Percentiles rank a stretch among this genome's conserved stretches.
Evolutionary conservation across 2,113 vertebrate species (phyloP).

Genomic region (Propithecus coquereli): DNA sequence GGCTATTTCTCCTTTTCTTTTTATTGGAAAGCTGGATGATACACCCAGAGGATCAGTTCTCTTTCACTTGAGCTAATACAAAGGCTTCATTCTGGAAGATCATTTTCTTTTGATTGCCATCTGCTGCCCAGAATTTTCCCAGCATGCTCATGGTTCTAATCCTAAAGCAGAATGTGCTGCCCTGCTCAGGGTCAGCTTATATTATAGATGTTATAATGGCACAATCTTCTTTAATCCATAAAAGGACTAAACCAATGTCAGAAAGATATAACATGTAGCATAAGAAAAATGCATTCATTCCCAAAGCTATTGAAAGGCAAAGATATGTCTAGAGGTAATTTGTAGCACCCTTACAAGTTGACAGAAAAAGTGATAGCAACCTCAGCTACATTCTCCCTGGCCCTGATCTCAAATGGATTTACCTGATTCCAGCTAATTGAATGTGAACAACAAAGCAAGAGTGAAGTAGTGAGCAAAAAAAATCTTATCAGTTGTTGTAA

Average conservation of each 20-base stretch:
- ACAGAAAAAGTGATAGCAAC: not conserved
- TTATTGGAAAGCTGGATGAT: not conserved
- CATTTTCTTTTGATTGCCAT: conserved; percentile 1
- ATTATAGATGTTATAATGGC: not conserved
- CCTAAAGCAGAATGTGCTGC: not conserved
- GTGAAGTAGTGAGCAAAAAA: not conserved
- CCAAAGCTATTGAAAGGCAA: not conserved
- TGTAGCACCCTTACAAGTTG: not conserved
- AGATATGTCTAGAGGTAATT: not conserved
- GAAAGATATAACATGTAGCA: not conserved
- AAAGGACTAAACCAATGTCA: conserved; percentile 14
- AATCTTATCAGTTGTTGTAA: conserved; percentile 38
- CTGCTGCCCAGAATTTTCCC: not conserved
- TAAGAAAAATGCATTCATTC: conserved; percentile 16
- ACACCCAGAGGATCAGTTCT: not conserved
- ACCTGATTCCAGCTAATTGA: conserved; percentile 14
- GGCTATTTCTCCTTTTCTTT: not conserved
- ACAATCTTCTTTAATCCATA: conserved; percentile 42
- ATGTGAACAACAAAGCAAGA: not conserved
- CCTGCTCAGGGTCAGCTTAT: conserved; percentile 2
- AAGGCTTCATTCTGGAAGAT: not conserved
- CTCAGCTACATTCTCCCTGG: not conserved
- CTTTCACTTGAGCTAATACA: not conserved
- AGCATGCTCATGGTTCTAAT: conserved; percentile 11
- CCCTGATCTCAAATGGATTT: conserved; percentile 39